Base-by-base conservation (phyloP, 2,888 invertebrate species). In the Trichopoda pennipes region DNA sequence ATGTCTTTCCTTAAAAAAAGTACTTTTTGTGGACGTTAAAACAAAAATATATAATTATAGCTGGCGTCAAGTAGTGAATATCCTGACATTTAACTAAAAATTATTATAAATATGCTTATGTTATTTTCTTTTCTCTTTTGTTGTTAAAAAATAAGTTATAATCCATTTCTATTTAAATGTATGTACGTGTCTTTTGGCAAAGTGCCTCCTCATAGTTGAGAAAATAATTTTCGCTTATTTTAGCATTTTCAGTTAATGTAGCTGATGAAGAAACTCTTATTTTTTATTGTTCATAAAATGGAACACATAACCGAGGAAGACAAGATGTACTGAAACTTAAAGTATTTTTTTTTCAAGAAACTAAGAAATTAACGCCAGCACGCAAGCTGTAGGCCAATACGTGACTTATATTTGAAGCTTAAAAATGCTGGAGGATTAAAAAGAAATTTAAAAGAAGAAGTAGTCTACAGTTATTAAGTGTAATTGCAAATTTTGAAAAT, bases 261-360 rank as follows among this genome's bases (percentile, higher is more conserved):
- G 21, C 17, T 51, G 8, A 42, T 17, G 28, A 19, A 32, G 32
- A 69, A 19, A 28, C 19, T 47, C 19, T 60, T 35, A 4, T 47
- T 28, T 28, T 28, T 47, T 19, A 32, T 23, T 53, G 51, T 21
- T 42, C 61, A 70, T 17, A 70, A 60, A 70, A 38, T 70, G 70
- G 60, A 73, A 44, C 72, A 61, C 8, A 73, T 16, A 61, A 61
- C 61, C 61, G 53, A 42, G 61, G 61, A 53, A 70, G 35, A 49
- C 14, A 44, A 32, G 17, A 28, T 16, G 51, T 4, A 58, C 49
- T 49, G 35, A 56, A 35, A 23, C 10, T 23, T 70, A 23, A 60
- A 49, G 60, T 49, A 60, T 58, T 60, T 23, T 1, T 23, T 49
- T 60, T 51, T 10, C 2, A 19, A 35, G 1, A 70, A 49, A 38